A percentile compares a stretch with the other conserved stretches of the same genome.
These are phyloP conservation scores for Drosophila pseudoananassae DNA, from an alignment of 1,140 invertebrate genomes.

Conservation along the genomic window DNA sequence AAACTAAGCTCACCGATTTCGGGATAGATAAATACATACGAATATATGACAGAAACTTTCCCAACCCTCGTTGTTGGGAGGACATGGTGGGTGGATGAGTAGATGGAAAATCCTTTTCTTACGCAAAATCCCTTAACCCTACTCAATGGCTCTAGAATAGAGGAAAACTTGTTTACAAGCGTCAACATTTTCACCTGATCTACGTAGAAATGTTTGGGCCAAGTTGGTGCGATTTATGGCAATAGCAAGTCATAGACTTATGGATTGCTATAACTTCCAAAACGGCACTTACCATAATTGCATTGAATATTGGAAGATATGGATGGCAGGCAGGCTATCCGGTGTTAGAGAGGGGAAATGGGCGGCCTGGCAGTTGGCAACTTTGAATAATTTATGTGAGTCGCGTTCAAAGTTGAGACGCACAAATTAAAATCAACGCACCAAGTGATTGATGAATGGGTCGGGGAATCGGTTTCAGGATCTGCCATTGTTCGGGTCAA, in stretches of 20 bases:
- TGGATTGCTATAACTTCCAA: slow-evolving; percentile 73
- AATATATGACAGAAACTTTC: slow-evolving; percentile 34
- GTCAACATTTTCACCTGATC: slow-evolving; percentile 70
- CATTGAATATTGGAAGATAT: slow-evolving; percentile 48
- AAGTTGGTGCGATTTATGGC: slow-evolving; percentile 73
- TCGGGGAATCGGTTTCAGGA: slow-evolving; percentile 13
- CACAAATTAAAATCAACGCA: slow-evolving; percentile 82
- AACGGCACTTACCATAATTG: slow-evolving; percentile 79
- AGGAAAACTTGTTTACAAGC: slow-evolving; percentile 71
- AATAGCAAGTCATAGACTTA: slow-evolving; percentile 77
- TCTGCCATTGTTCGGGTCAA: slow-evolving; percentile 60
- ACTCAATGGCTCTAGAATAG: slow-evolving; percentile 35
- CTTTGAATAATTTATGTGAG: slow-evolving; percentile 80
- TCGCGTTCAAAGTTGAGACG: slow-evolving; percentile 69
- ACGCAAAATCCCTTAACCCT: slow-evolving; percentile 34
- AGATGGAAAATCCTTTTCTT: slow-evolving; percentile 14
- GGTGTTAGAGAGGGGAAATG: neutral
- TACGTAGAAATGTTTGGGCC: slow-evolving; percentile 45
- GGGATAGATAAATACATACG: slow-evolving; percentile 23
- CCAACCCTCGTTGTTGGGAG: neutral
- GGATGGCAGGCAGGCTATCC: neutral
- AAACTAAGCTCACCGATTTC: slow-evolving; percentile 39
- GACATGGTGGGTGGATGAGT: neutral
- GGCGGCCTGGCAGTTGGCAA: slow-evolving; percentile 47
- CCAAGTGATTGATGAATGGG: slow-evolving; percentile 80